These are phyloP conservation scores for Arvicanthis niloticus DNA, from an alignment of 2,113 vertebrate genomes.

Conservation along the genomic window DNA sequence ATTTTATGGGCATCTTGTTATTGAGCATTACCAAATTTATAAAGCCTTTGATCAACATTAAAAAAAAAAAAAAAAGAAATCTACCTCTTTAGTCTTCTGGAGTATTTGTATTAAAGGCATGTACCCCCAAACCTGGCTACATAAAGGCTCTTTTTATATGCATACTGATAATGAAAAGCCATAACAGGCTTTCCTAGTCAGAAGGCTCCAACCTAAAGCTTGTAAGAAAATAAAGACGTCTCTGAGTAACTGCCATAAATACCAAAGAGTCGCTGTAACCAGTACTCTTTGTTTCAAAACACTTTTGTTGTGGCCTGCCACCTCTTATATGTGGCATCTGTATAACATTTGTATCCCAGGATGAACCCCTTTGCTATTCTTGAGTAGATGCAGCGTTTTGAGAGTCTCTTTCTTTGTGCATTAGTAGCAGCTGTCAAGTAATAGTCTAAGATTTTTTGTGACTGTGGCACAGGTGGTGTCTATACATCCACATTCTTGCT, in stretches of 20 bases:
- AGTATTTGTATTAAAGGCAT: background rate
- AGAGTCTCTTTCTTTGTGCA: background rate
- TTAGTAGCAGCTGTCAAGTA: background rate
- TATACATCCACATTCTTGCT: background rate
- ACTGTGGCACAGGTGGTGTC: fast-evolving
- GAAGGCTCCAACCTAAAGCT: background rate
- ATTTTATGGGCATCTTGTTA: too few relatives aligned
- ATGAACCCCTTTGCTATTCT: background rate
- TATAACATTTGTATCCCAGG: background rate
- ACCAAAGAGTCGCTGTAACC: background rate
- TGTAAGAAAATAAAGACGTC: background rate
- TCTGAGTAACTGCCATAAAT: background rate
- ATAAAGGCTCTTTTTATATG: background rate
- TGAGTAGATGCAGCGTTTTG: background rate
- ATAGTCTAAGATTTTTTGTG: background rate
- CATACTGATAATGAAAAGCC: background rate
- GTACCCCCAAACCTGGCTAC: background rate
- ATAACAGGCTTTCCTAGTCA: background rate
- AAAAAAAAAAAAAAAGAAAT: background rate
- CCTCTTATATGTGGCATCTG: too few relatives aligned
- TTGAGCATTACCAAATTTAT: too few relatives aligned
- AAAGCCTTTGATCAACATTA: too few relatives aligned
- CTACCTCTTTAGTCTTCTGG: background rate
- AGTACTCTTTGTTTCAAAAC: background rate
- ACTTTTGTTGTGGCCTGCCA: background rate